Percentiles rank a stretch among this genome's conserved stretches.
Evolutionary conservation across 2,797 vertebrate genomes (phyloP).

Genomic region (Phoeniculus purpureus): DNA sequence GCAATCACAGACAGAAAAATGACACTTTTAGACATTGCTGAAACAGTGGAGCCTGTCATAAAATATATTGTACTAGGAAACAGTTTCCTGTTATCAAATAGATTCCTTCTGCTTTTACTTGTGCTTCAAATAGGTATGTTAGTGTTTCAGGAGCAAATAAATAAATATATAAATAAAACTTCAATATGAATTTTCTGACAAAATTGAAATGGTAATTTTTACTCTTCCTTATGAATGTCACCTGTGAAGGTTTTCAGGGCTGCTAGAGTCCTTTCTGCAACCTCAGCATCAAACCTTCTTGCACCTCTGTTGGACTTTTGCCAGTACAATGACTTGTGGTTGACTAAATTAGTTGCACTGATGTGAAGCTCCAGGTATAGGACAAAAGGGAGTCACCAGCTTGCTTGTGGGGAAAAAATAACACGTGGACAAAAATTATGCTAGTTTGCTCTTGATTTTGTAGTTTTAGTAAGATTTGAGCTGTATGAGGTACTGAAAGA

Average conservation of each 20-base stretch:
- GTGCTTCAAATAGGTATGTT: neutral
- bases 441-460: neutral
- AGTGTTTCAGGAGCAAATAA: neutral
- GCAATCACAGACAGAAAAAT: neutral
- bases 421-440: neutral
- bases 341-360: no score
- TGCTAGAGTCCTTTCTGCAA: neutral
- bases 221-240: neutral
- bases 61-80: neutral
- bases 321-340: neutral
- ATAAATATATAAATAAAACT: neutral
- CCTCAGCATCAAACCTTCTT: neutral
- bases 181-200: neutral
- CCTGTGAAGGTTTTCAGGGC: neutral
- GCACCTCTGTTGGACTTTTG: rapidly evolving
- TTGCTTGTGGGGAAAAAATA: neutral
- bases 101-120: neutral
- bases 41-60: neutral
- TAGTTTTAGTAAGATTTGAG: neutral
- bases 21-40: neutral
- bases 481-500: neutral
- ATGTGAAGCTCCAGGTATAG: no score
- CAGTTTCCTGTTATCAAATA: rapidly evolving
- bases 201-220: neutral
- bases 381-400: neutral